Evolutionary conservation across 2,888 invertebrate species (phyloP).

Genomic region (Elegia similella): DNA sequence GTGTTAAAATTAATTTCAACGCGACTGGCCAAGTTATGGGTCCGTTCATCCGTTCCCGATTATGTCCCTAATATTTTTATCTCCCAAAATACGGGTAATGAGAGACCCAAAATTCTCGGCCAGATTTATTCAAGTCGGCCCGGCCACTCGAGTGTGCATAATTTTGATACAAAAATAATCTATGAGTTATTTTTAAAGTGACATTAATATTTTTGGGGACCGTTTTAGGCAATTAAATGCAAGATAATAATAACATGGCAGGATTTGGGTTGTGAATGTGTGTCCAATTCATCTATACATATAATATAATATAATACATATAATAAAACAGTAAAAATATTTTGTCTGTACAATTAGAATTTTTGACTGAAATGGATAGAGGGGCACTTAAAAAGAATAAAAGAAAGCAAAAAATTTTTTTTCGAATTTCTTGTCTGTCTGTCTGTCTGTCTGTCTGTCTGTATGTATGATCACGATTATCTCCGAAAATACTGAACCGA

Average conservation of each 20-base stretch:
- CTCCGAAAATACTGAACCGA: no score
- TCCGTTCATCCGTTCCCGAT: constrained; percentile 76
- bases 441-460: no score
- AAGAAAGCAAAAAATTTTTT: no score
- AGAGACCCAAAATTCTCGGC: constrained; percentile 72
- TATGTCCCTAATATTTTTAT: constrained; percentile 82
- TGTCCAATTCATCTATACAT: no score
- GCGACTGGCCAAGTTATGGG: constrained; percentile 32
- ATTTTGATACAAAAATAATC: constrained; percentile 80
- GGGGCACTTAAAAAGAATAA: no score
- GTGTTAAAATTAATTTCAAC: constrained; percentile 24
- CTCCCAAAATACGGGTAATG: constrained; percentile 80
- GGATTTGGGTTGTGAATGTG: not conserved
- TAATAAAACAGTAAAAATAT: no score
- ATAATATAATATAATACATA: no score
- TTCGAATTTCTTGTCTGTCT: no score
- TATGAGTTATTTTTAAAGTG: constrained; percentile 64
- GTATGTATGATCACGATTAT: no score
- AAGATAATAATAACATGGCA: not conserved
- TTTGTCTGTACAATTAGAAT: no score
- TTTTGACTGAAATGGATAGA: no score
- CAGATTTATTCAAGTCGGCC: constrained; percentile 75
- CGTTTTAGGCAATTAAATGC: constrained; percentile 16
- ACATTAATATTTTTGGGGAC: constrained; percentile 49
- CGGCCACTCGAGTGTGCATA: constrained; percentile 74